Evolutionary conservation across 2,888 invertebrate species (phyloP), one percentile per base, ranked within the genome.

Genomic region (Xestoiulus laeticollis): DNA sequence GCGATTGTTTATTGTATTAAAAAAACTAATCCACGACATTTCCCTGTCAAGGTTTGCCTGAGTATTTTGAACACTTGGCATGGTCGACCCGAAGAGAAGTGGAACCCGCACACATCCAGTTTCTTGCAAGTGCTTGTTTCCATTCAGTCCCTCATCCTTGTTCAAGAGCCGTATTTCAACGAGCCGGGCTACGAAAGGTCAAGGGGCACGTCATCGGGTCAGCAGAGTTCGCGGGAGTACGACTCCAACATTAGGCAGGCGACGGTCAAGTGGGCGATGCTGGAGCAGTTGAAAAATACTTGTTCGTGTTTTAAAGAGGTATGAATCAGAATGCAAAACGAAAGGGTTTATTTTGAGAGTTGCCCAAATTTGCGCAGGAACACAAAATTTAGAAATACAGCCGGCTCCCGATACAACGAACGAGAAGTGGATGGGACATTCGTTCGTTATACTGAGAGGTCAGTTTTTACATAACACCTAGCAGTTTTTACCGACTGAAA

Each of bases 11-110:
- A 14, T 6, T 16, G 12, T 48, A 8, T 48, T 16, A 16, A n/a
- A n/a, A n/a, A n/a, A n/a, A 96, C 89, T 43, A 68, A 38, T 12
- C 12, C 6, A 83, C 16, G 5, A 26, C 16, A 10, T 78, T 6
- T 19, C 43, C 8, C 53, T 3, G 19, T 32, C 48, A n/a, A 92
- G 92, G 92, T 92, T 26, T 98, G 98, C 92, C 95, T 98, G 91
- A 97, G 97, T 90, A 97, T 98, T 89, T 94, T 98, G 90, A 98
- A 98, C 93, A 98, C 98, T 2, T 98, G 98, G 98, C 98, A 98
- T 92, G 98, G 98, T 10, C 94, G 98, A 87, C 98, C 98, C 33
- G 98, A 98, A 93, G 98, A 98, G 93, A 97, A 98, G 92, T 98
- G 98, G 98, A 98, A 97, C 93, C 96, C 98, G 89, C 97, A 97